These are phyloP conservation scores for Phaenicophaeus curvirostris DNA, from an alignment of 2,797 vertebrate species.

Conservation along the genomic window DNA sequence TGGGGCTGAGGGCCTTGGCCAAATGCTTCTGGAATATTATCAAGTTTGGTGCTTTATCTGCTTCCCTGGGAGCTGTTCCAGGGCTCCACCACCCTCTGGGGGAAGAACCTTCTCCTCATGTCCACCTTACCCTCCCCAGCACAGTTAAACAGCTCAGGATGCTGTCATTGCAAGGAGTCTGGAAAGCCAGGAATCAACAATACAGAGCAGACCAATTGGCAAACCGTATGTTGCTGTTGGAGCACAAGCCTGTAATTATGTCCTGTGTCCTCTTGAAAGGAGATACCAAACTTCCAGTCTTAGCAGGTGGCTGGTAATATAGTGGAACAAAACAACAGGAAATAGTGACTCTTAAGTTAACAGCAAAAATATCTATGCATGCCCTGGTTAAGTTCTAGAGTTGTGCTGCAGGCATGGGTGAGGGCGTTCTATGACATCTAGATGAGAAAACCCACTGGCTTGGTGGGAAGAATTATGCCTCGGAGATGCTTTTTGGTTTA, in stretches of 20 bases:
- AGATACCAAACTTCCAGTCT: slow-evolving; percentile 34
- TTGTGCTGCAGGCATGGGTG: neutral
- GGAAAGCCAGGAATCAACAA: neutral
- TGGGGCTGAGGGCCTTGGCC: too few species aligned
- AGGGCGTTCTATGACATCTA: neutral
- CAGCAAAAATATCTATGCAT: neutral
- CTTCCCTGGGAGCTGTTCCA: too few species aligned
- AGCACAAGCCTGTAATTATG: slow-evolving; percentile 21
- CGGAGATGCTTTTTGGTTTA: neutral
- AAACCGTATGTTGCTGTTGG: slow-evolving; percentile 23
- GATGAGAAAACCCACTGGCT: neutral
- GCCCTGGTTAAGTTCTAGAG: neutral
- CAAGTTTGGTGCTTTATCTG: too few species aligned
- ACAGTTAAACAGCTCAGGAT: neutral
- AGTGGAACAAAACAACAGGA: neutral
- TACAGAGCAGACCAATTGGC: slow-evolving; percentile 18
- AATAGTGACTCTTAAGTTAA: neutral
- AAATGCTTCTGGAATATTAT: too few species aligned
- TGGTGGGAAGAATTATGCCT: neutral
- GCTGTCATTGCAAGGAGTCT: neutral
- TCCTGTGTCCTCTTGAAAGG: slow-evolving; percentile 13
- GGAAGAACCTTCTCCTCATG: too few species aligned
- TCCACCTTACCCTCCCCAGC: too few species aligned
- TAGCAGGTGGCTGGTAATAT: slow-evolving; percentile 41
- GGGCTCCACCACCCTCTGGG: too few species aligned